These are phyloP conservation scores for Peucedramus taeniatus DNA, from an alignment of 2,113 vertebrate genomes.

Conservation along the genomic window DNA sequence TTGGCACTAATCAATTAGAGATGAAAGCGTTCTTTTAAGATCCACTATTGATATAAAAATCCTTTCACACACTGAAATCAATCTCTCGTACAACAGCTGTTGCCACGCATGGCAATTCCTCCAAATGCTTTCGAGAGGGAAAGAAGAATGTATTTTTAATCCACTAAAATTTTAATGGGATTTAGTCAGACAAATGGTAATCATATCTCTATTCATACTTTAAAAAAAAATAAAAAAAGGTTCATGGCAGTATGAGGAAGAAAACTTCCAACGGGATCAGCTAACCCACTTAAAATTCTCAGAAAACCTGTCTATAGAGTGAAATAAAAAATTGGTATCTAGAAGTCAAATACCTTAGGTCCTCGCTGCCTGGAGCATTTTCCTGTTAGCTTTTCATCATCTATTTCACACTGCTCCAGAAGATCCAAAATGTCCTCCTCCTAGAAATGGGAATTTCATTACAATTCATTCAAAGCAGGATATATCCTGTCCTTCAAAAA, in stretches of 20 bases:
- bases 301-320: not conserved
- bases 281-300: not conserved
- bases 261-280: not conserved
- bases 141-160: too few species aligned
- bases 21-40: not conserved
- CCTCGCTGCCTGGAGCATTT: constrained; percentile 85
- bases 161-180: not conserved
- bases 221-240: not conserved
- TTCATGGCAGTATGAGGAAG: not conserved
- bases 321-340: not conserved
- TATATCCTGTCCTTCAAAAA: not conserved
- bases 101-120: not conserved
- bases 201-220: not conserved
- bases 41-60: not conserved
- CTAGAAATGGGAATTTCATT: constrained; percentile 64
- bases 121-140: not conserved
- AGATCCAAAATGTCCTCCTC: constrained; percentile 98
- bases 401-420: constrained; percentile 95
- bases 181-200: not conserved
- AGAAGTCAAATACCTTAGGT: constrained; percentile 71
- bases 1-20: not conserved
- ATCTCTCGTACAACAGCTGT: not conserved
- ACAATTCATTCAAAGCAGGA: not conserved
- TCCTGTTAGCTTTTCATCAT: constrained; percentile 94
- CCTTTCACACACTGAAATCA: not conserved